phyloP scores from a whole-genome alignment of 2,113 vertebrate genomes.

The Tiliqua scincoides region DNA sequence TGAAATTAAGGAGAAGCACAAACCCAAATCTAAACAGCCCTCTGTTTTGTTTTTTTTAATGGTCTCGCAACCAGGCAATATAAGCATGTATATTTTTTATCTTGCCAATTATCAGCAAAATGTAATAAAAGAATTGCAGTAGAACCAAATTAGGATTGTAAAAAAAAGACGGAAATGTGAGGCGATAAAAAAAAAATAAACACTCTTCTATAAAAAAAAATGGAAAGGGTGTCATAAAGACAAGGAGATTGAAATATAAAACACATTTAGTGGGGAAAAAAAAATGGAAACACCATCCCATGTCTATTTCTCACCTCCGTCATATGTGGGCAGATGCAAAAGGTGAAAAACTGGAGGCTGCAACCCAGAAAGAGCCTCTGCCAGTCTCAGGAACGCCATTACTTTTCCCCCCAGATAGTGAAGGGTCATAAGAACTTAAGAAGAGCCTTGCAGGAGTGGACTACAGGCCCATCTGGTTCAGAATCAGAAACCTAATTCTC shows the following conservation, averaged over 20 bases:
- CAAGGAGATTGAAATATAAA: slow-evolving; percentile 37
- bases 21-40: fast-evolving
- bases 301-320: background rate
- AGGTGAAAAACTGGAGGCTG: too few relatives aligned
- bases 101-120: background rate
- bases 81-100: background rate
- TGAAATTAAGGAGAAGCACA: background rate
- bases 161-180: slow-evolving; percentile 25
- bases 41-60: background rate
- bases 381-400: background rate
- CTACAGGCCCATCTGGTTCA: background rate
- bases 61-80: background rate
- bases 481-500: background rate
- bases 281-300: background rate
- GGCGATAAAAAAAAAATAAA: slow-evolving; percentile 24
- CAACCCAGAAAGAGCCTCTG: background rate
- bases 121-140: background rate
- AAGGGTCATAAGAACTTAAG: background rate
- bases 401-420: too few relatives aligned
- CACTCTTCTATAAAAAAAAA: slow-evolving; percentile 26
- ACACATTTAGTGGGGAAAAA: slow-evolving; percentile 18
- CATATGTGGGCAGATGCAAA: background rate
- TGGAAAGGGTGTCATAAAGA: slow-evolving; percentile 24
- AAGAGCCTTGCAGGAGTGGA: background rate
- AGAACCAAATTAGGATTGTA: slow-evolving; percentile 38